Evolutionary conservation across 2,113 vertebrate species (phyloP), one percentile per base, ranked within the genome.

Genomic region (Bucco capensis): DNA sequence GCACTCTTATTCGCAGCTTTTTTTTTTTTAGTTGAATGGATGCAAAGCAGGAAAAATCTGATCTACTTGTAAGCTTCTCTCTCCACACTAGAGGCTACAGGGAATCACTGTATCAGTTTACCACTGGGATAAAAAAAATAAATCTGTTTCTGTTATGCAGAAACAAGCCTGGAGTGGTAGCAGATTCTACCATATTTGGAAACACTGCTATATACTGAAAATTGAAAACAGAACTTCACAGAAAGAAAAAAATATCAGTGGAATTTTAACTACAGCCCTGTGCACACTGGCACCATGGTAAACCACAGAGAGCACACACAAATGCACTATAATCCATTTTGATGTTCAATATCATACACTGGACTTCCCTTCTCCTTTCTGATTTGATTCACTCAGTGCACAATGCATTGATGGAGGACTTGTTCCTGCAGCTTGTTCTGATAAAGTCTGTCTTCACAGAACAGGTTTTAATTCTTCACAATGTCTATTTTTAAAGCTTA

Each of bases 231-330:
- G 77, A 89, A 61, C 66, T 73, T 61, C 40, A 72, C 12, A 51
- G 54, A 88, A 82, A 56, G 5, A n/a, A 14, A 28, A 40, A 47
- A 83, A 53, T 6, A n/a, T 24, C n/a, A 81, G 10, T 53, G 80
- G 83, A 88, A 95, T 95, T 90, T 89, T 88, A 91, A 93, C 62
- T 92, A n/a, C 71, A 88, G 65, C 61, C 61, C 69, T 86, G 37
- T 86, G 70, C 67, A 24, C 33, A 88, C 78, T 69, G 90, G 79
- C 69, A 78, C 57, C 46, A 25, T 9, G 42, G 73, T 65, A 69
- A 76, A 83, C 72, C 78, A 72, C 66, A 72, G n/a, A 74, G 31
- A 65, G 24, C 33, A 70, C 28, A 50, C 14, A 33, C 50, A 67
- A 38, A 14, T 13, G 30, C 73, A 42, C 46, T 76, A 8, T n/a